Evolutionary conservation across 1,140 invertebrate species (phyloP), one percentile per base, ranked within the genome.

Genomic region (Neodiprion virginianus): DNA sequence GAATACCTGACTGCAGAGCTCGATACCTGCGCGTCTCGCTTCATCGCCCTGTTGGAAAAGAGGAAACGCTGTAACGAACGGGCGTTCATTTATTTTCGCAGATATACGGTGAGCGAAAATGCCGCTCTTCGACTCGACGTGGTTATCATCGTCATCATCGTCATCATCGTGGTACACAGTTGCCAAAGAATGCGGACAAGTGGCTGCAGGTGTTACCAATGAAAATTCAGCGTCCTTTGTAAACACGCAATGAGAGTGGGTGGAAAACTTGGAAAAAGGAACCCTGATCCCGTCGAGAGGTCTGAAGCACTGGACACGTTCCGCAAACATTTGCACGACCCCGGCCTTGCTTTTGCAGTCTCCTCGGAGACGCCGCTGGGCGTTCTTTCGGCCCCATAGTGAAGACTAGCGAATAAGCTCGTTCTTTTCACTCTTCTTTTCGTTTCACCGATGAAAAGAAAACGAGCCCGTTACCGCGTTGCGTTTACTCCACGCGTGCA

Each of bases 271-370:
- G n/a, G n/a, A 61, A 40, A 40, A 61, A 61, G 53, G 53, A 61
- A 61, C 53, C 8, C 53, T 7, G 8, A 61, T 0, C 53, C 11
- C 4, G 11, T 12, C 53, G 8, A 61, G 53, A 4, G 53, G 53
- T 61, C 53, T 8, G n/a, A 12, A 8, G 8, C 53, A 5, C n/a
- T 12, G 53, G 53, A 8, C 53, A 61, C 53, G 53, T 61, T 61
- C 53, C 53, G 53, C 53, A 61, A 61, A 61, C 53, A 61, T 61
- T 61, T 61, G 53, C 53, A 61, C 53, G 8, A 61, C 53, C 53
- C 53, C 53, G 53, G 53, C 53, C 53, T 61, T 61, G 53, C 53
- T 17, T 40, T 61, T 17, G 8, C 53, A 17, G 53, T 61, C n/a
- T 17, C 8, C n/a, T 61, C 53, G 8, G 0, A 61, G 53, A 12